Evolutionary conservation across 2,797 vertebrate genomes (phyloP).

Genomic region (Neopelma chrysocephalum): DNA sequence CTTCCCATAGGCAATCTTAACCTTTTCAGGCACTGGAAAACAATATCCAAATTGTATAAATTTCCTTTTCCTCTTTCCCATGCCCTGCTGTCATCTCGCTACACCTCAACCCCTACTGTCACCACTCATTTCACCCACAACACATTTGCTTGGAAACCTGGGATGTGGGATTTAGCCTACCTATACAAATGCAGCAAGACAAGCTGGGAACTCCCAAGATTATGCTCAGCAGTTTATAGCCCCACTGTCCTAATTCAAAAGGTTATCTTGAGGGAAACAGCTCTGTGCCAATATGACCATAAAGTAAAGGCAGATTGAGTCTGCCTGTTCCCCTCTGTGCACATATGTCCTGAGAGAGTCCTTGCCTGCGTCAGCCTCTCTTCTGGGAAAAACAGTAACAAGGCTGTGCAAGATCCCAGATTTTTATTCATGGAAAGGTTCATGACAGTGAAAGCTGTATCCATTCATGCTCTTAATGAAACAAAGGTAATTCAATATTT

Average conservation of each 20-base stretch:
- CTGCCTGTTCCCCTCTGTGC: not conserved
- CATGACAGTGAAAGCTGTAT: not conserved
- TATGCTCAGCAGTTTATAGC: not conserved
- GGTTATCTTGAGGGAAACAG: not conserved
- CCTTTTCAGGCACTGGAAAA: not conserved
- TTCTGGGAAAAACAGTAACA: not conserved
- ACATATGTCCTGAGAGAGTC: not conserved
- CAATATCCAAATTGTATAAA: not conserved
- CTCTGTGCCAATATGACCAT: not conserved
- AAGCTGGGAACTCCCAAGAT: not conserved
- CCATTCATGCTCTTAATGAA: not conserved
- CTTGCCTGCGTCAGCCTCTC: not conserved
- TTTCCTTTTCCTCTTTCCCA: not conserved
- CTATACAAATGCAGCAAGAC: not conserved
- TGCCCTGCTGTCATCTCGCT: fast-evolving
- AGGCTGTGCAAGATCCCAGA: not conserved
- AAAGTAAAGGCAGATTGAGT: not conserved
- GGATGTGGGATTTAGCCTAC: not conserved
- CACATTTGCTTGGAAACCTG: not conserved
- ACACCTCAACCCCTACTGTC: not conserved
- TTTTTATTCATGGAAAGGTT: not conserved
- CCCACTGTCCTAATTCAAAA: not conserved
- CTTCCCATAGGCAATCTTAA: not conserved
- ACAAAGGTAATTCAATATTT: not conserved
- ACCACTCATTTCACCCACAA: not conserved